phyloP scores from a whole-genome alignment of 2,888 invertebrate species.

The Eristalis tenax region DNA sequence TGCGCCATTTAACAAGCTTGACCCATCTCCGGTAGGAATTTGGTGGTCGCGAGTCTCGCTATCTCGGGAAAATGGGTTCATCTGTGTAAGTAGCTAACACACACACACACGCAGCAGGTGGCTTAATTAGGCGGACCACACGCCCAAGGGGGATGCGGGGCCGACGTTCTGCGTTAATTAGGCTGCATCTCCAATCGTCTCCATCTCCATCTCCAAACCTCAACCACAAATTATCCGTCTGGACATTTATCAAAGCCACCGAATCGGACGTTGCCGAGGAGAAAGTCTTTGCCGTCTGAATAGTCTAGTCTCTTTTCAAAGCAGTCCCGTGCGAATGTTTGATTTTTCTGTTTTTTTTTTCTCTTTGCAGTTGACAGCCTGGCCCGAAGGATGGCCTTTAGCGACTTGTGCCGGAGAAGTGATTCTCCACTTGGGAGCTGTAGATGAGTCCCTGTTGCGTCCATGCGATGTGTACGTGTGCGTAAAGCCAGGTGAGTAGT shows the following conservation, averaged over 20 bases:
- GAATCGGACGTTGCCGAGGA: slow-evolving; percentile 42
- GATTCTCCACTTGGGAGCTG: slow-evolving; percentile 85
- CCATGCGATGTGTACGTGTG: slow-evolving; percentile 86
- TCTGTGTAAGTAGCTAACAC: neutral
- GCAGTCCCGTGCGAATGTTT: neutral
- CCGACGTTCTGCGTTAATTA: slow-evolving; percentile 46
- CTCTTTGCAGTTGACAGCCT: slow-evolving; percentile 83
- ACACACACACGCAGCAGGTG: slow-evolving; percentile 54
- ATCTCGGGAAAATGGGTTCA: neutral
- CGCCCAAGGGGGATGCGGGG: neutral
- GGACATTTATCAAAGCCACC: slow-evolving; percentile 43
- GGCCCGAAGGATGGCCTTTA: slow-evolving; percentile 86
- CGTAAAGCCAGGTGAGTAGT: slow-evolving; percentile 81
- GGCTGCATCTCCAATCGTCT: slow-evolving; percentile 38
- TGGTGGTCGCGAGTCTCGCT: neutral
- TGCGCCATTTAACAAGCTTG: slow-evolving; percentile 16
- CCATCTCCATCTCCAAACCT: slow-evolving; percentile 29
- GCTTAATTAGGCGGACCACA: slow-evolving; percentile 45
- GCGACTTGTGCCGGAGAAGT: slow-evolving; percentile 84
- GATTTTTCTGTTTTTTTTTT: slow-evolving; percentile 46
- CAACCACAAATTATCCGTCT: slow-evolving; percentile 46
- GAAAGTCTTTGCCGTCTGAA: slow-evolving; percentile 25
- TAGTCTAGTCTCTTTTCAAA: neutral
- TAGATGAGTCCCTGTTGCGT: slow-evolving; percentile 84
- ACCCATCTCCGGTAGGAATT: neutral